Evolutionary conservation across 2,797 vertebrate genomes (phyloP).

Genomic region (Muscicapa striata): DNA sequence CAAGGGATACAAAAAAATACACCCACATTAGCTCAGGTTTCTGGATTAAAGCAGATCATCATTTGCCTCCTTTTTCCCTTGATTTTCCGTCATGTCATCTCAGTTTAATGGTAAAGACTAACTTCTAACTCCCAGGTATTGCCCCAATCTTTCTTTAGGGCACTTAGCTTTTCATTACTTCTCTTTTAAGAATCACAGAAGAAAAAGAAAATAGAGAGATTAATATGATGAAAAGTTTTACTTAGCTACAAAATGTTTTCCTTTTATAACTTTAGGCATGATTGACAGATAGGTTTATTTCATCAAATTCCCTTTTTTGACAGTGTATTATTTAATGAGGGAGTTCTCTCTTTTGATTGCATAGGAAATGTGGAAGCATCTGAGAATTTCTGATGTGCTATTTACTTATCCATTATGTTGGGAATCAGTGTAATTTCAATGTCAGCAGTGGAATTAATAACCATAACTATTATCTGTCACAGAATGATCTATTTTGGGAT

Average conservation of each 20-base stretch:
- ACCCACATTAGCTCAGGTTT: neutral
- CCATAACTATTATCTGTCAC: slow-evolving; percentile 50
- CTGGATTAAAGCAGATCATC: neutral
- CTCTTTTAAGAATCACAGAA: neutral
- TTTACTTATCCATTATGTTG: slow-evolving; percentile 62
- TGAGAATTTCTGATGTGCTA: slow-evolving; percentile 51
- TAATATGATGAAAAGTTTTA: slow-evolving; percentile 20
- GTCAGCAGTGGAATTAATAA: slow-evolving; percentile 60
- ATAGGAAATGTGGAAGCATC: slow-evolving; percentile 47
- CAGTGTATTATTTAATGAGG: slow-evolving; percentile 61
- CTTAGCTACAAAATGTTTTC: slow-evolving; percentile 26
- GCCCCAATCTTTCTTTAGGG: neutral
- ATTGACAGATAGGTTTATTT: slow-evolving; percentile 59
- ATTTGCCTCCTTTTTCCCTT: neutral
- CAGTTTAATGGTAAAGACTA: neutral
- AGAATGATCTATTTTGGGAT: slow-evolving; percentile 31
- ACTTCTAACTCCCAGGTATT: neutral
- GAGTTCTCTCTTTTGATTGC: slow-evolving; percentile 49
- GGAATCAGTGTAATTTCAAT: slow-evolving; percentile 65
- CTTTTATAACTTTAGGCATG: slow-evolving; percentile 34
- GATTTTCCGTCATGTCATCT: neutral
- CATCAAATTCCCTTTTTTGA: slow-evolving; percentile 57
- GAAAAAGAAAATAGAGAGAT: neutral
- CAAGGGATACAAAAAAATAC: neutral
- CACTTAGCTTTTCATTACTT: neutral